Percentiles rank a stretch among this genome's conserved stretches.
phyloP scores from a whole-genome alignment of 2,797 vertebrate genomes.

The Channa striata region DNA sequence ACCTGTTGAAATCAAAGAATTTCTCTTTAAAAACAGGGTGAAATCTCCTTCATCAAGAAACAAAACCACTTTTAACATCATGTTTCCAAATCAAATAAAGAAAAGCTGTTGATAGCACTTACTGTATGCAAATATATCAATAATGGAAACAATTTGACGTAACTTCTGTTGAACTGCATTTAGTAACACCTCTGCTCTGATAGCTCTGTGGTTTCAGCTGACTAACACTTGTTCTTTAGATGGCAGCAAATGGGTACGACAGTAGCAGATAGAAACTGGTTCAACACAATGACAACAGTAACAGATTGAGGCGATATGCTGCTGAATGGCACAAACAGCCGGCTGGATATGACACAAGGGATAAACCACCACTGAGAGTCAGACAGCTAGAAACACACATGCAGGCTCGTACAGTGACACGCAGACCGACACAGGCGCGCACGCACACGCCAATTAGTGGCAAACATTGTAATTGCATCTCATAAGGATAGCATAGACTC shows the following conservation, averaged over 20 bases:
- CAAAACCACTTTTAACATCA: not conserved
- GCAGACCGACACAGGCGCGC: not conserved
- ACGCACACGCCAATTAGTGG: conserved; percentile 39
- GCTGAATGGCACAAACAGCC: conserved; percentile 33
- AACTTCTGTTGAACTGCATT: not conserved
- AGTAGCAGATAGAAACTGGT: conserved; percentile 18
- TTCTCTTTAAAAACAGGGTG: not conserved
- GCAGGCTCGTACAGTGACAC: conserved; percentile 2
- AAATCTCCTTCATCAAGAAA: not conserved
- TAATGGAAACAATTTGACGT: conserved; percentile 12
- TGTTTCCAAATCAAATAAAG: not conserved
- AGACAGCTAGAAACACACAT: conserved; percentile 29
- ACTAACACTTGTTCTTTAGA: conserved; percentile 10
- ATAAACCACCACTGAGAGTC: conserved; percentile 21
- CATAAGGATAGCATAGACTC: conserved; percentile 49
- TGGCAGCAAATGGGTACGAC: conserved; percentile 22
- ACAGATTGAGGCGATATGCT: conserved; percentile 20
- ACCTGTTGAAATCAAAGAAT: not conserved
- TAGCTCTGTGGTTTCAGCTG: conserved; percentile 21
- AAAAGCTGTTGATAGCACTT: not conserved
- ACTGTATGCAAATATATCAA: conserved; percentile 1
- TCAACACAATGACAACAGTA: conserved; percentile 30
- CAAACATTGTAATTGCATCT: conserved; percentile 54
- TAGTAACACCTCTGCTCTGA: conserved; percentile 6
- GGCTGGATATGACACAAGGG: conserved; percentile 33